A percentile compares a stretch with the other conserved stretches of the same genome.
Conservation (phyloP, 1,140 invertebrate species). For the Metaphire vulgaris region DNA sequence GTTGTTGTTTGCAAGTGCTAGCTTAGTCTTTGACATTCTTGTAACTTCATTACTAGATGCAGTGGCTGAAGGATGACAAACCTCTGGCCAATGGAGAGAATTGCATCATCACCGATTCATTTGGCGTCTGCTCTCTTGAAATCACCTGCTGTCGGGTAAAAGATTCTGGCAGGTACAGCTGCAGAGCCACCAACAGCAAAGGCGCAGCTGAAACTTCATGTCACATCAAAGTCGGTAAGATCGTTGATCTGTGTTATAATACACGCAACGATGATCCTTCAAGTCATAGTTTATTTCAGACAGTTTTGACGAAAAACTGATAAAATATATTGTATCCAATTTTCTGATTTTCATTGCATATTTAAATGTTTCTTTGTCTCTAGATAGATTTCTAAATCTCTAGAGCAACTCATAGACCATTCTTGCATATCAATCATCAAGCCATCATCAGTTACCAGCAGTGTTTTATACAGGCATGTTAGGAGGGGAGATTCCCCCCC, state of each 20-base stretch:
- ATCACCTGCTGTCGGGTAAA: constrained; percentile 85
- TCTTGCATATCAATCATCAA: too few species aligned
- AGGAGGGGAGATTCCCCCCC: too few species aligned
- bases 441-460: too few species aligned
- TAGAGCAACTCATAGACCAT: not conserved
- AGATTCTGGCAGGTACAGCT: constrained; percentile 92
- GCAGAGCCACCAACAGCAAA: constrained; percentile 81
- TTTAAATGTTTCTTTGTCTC: too few species aligned
- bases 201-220: constrained; percentile 90
- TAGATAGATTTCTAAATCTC: too few species aligned
- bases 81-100: constrained; percentile 67
- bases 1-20: too few species aligned
- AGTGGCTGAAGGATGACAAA: constrained; percentile 85
- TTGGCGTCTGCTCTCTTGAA: constrained; percentile 87
- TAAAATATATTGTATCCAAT: too few species aligned
- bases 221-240: constrained; percentile 93
- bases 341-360: too few species aligned
- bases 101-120: constrained; percentile 64
- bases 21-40: too few species aligned
- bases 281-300: not conserved
- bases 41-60: too few species aligned
- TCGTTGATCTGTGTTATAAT: not conserved
- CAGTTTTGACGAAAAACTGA: too few species aligned
- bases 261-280: not conserved
- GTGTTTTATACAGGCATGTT: too few species aligned